phyloP scores from a whole-genome alignment of 2,888 invertebrate species.

The Lithophane semibrunnea region DNA sequence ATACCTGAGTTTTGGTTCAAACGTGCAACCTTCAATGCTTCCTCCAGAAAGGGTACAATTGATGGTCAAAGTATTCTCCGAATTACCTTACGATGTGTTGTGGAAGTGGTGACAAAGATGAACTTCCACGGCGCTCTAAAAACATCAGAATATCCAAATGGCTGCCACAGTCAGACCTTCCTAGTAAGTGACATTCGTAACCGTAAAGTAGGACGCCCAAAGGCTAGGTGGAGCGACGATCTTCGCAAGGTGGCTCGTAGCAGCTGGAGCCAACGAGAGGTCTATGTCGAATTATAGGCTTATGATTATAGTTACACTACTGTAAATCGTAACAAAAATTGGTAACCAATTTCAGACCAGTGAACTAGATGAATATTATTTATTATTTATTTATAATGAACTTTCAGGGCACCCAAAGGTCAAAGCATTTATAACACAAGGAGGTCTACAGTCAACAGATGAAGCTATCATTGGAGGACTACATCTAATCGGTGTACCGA shows the following conservation, averaged over 20 bases:
- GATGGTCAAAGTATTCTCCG: slow-evolving; percentile 75
- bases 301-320: background rate
- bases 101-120: slow-evolving; percentile 79
- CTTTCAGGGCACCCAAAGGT: slow-evolving; percentile 27
- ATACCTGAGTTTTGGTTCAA: slow-evolving; percentile 85
- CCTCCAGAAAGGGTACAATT: slow-evolving; percentile 72
- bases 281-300: background rate
- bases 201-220: background rate
- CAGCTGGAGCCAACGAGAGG: background rate
- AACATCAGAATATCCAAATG: slow-evolving; percentile 75
- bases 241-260: background rate
- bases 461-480: slow-evolving; percentile 55
- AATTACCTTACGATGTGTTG: slow-evolving; percentile 78
- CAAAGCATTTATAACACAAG: slow-evolving; percentile 28
- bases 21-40: slow-evolving; percentile 74
- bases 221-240: background rate
- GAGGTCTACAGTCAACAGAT: slow-evolving; percentile 78
- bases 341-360: background rate
- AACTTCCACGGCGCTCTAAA: slow-evolving; percentile 64
- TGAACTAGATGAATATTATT: background rate
- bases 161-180: slow-evolving; percentile 83
- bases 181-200: slow-evolving; percentile 71
- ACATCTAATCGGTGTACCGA: slow-evolving; percentile 29
- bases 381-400: background rate
- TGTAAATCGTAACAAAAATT: background rate